Base-by-base conservation (phyloP, 1,140 invertebrate species). In the Eupristina koningsbergeri region DNA sequence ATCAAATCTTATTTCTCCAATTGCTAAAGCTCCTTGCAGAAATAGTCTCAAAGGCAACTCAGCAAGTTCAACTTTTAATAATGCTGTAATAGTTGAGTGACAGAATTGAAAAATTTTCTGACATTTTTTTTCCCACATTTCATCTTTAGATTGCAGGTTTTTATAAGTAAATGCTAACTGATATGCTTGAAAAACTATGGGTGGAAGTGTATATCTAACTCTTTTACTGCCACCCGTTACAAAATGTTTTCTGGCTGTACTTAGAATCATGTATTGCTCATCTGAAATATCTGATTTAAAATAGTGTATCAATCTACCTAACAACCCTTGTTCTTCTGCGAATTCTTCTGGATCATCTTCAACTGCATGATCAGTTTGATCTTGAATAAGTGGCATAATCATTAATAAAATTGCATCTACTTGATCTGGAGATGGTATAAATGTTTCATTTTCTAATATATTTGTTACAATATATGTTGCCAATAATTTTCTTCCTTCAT, bases 91-190 rank as follows among this genome's bases (percentile, higher is more conserved):
- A 3, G 98, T 99, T 85, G 97, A 96, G 89, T 99, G 98, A 89
- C 98, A 99, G 91, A 99, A 99, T 89, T 99, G 97, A 92, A 99
- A 99, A 76, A 99, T 98, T 92, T 99, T 99, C 89, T 98, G 96
- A 88, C 98, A 98, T 90, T 99, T 99, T 90, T 98, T 99, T 89
- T 99, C 97, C 98, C 98, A 99, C 93, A 98, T 97, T 77, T 98
- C 97, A 93, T 99, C 98, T 95, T 96, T 93, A 83, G 97, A 95
- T 87, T 95, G 94, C 11, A 95, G 90, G 26, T 95, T 93, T 89
- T 96, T 96, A 89, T 97, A 99, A 67, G 95, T 95, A 88, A 96
- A 96, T 0, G 98, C 97, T 41, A 99, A 93, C 84, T 96, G 95
- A 89, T 98, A 99, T 0, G 98, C 97, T 90, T 98, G 96, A 90